Evolutionary conservation across 2,888 invertebrate genomes (phyloP).

Genomic region (Loripinus fragilis): DNA sequence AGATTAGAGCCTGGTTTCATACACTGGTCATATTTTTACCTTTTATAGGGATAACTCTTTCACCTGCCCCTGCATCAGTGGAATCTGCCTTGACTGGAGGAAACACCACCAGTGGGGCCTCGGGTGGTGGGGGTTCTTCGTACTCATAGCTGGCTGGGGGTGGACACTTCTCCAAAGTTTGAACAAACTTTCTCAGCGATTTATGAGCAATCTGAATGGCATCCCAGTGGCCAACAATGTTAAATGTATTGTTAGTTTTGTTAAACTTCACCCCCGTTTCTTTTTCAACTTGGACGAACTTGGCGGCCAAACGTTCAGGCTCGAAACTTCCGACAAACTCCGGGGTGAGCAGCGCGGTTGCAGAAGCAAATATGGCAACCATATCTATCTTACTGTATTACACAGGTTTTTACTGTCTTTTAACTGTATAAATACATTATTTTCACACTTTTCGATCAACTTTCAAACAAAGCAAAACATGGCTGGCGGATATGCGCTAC

Average conservation of each 20-base stretch:
- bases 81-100: too few species aligned
- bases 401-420: not conserved
- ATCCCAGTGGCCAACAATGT: slow-evolving; percentile 54
- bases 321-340: slow-evolving; percentile 54
- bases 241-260: slow-evolving; percentile 50
- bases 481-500: not conserved
- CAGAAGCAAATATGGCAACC: slow-evolving; percentile 49
- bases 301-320: slow-evolving; percentile 52
- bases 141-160: not conserved
- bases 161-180: not conserved
- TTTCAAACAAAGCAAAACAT: slow-evolving; percentile 11
- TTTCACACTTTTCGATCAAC: not conserved
- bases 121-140: not conserved
- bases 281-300: slow-evolving; percentile 55
- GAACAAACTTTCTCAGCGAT: slow-evolving; percentile 37
- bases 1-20: too few species aligned
- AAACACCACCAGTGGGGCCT: not conserved
- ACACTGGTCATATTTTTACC: not conserved
- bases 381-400: slow-evolving; percentile 13
- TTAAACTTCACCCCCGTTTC: slow-evolving; percentile 53
- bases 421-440: slow-evolving; percentile 1
- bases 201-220: slow-evolving; percentile 39
- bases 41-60: slow-evolving; percentile 18
- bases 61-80: not conserved
- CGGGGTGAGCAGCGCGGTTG: slow-evolving; percentile 45